Conservation (phyloP, 92 coral and sea anemone genomes). For the Epizoanthus scotinus region DNA sequence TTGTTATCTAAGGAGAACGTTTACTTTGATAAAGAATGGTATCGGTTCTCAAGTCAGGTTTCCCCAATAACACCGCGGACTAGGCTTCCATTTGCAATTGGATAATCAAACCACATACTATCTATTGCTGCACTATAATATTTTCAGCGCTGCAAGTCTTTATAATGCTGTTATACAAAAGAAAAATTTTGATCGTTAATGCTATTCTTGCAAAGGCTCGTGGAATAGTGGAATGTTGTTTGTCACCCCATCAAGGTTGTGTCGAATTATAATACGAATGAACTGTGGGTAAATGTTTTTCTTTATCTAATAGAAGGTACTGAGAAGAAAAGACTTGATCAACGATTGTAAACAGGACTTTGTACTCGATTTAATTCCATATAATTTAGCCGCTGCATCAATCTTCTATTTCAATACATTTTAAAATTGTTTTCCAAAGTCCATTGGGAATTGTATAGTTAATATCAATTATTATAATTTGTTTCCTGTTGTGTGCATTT, state of each 20-base stretch:
- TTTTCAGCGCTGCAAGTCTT: not conserved
- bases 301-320: not conserved
- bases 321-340: no score
- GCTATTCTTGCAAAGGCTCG: not conserved
- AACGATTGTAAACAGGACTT: not conserved
- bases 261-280: not conserved
- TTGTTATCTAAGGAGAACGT: not conserved
- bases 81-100: not conserved
- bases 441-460: not conserved
- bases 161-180: not conserved
- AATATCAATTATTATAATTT: no score
- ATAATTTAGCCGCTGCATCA: not conserved
- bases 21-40: not conserved
- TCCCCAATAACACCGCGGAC: no score
- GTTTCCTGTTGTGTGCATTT: no score
- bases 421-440: not conserved
- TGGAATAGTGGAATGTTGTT: constrained; percentile 12
- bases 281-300: no score
- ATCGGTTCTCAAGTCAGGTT: not conserved
- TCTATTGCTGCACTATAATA: not conserved
- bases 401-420: not conserved
- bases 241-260: not conserved
- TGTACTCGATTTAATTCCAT: not conserved
- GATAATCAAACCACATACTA: not conserved
- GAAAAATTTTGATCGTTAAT: not conserved